Base-by-base conservation (phyloP, 2,113 vertebrate species). In the Macquaria australasica region DNA sequence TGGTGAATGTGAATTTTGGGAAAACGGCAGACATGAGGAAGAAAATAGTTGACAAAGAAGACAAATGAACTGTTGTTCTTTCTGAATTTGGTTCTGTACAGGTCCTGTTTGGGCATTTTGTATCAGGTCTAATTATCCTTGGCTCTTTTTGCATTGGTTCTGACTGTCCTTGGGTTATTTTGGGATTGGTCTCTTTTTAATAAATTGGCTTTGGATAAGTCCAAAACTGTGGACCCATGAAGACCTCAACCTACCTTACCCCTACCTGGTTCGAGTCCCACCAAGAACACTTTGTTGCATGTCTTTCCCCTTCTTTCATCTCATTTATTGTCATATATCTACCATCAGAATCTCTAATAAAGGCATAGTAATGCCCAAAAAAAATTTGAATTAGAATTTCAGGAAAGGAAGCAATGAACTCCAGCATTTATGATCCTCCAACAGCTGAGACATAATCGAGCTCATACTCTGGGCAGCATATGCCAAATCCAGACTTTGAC, bases 401-500 rank as follows among this genome's bases (percentile, higher is more conserved):
- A 69, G 1, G 39, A 11, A 41, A 51, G 8, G 23, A 6, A 31
- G 23, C 48, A 18, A 12, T 50, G 23, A 53, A 56, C 11, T 11
- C 45, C 18, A 34, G 18, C 23, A 12, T 67, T 56, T 53, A 51
- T 37, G 50, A 51, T 63, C 43, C 62, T 63, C 41, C n/a, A 51
- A 34, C 63, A 59, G 31, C 0, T 59, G 34, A 79, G 25, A 82
- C 0, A 20, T 58, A 62, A 69, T 37, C 2, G 6, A 77, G 77
- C 70, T 85, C 4, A 31, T 72, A n/a, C 72, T 64, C 37, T 15
- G 25, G 66, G 50, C 80, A 74, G 53, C 51, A 64, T 87, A 88
- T 82, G 71, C 62, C 85, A 82, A 74, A 87, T 58, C 43, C 60
- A 59, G 56, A 75, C 58, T 34, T 15, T 81, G 81, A 6, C 83